These are phyloP conservation scores for Eilema sororculum DNA, from an alignment of 2,888 invertebrate genomes.

Conservation along the genomic window DNA sequence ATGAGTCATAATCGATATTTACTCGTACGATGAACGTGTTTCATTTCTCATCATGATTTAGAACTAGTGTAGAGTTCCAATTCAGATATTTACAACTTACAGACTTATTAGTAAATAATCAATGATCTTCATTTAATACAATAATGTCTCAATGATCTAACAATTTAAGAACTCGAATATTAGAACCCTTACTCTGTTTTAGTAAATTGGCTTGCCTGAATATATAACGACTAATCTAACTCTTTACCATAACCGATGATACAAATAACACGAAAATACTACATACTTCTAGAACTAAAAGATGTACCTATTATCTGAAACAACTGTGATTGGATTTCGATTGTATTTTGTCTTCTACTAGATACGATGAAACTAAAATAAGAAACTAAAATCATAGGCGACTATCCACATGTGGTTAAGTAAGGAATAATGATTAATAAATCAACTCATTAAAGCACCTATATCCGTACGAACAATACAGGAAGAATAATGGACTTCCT, in stretches of 20 bases:
- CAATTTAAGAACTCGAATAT: not conserved
- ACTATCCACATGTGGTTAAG: not conserved
- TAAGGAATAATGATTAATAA: not conserved
- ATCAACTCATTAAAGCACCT: not conserved
- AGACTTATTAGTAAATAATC: not conserved
- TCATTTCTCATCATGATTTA: constrained; percentile 28
- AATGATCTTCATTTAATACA: not conserved
- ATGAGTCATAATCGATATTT: constrained; percentile 28
- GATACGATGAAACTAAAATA: not conserved
- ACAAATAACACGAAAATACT: too few species aligned
- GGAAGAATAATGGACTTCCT: not conserved
- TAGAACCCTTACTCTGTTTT: too few species aligned
- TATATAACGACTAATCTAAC: not conserved
- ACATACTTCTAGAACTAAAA: too few species aligned
- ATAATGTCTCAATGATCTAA: not conserved
- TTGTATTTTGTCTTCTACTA: not conserved
- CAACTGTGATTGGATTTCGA: not conserved
- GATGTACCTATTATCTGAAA: not conserved
- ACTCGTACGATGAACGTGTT: constrained; percentile 20
- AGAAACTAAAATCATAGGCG: not conserved
- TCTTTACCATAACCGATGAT: too few species aligned
- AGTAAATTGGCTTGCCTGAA: not conserved
- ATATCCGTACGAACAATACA: not conserved
- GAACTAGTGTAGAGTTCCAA: not conserved
- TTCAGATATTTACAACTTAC: not conserved